Conservation (phyloP, 1,140 invertebrate genomes). For the Akabosia matsudoensis region DNA sequence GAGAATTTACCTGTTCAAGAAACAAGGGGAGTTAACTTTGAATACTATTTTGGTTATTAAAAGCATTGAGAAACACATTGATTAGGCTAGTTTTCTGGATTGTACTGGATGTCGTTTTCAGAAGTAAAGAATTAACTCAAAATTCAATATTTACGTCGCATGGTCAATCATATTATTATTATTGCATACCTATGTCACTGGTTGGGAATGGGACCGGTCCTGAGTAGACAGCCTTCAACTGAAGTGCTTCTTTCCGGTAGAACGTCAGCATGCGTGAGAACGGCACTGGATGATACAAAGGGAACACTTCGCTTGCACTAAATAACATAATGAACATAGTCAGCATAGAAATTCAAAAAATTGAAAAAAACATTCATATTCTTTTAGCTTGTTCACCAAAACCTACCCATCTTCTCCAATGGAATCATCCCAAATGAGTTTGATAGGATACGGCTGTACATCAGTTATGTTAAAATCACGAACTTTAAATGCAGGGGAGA, state of each 20-base stretch:
- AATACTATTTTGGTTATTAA: not conserved
- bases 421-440: slow-evolving; percentile 76
- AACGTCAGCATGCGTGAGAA: slow-evolving; percentile 93
- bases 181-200: slow-evolving; percentile 76
- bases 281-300: slow-evolving; percentile 80
- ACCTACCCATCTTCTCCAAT: slow-evolving; percentile 62
- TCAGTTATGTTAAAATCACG: slow-evolving; percentile 91
- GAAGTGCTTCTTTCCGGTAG: slow-evolving; percentile 81
- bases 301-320: slow-evolving; percentile 70
- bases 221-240: slow-evolving; percentile 76
- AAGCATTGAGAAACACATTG: slow-evolving; percentile 32
- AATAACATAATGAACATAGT: too few species aligned
- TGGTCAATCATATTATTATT: too few species aligned
- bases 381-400: not conserved
- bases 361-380: slow-evolving; percentile 26
- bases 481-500: slow-evolving; percentile 93
- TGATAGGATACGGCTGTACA: slow-evolving; percentile 85
- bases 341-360: slow-evolving; percentile 53
- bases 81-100: too few species aligned
- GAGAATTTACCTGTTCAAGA: slow-evolving; percentile 62
- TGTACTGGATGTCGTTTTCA: too few species aligned
- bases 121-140: too few species aligned
- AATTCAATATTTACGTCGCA: not conserved
- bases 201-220: slow-evolving; percentile 69
- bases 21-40: not conserved